Conservation (phyloP, 2,888 invertebrate genomes). For the Agrotis clavis region DNA sequence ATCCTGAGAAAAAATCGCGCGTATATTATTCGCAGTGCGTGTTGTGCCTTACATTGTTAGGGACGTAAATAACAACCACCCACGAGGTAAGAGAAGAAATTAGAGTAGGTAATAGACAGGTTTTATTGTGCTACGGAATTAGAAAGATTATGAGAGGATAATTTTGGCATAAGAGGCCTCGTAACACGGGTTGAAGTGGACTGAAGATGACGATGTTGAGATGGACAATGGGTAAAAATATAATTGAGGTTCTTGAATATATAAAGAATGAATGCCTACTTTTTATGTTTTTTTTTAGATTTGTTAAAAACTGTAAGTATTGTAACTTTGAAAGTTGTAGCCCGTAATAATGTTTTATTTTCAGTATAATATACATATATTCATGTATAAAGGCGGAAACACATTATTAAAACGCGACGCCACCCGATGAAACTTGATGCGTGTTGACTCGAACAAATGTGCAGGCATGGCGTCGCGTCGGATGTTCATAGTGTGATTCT, state of each 20-base stretch:
- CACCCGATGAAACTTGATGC: too few relatives aligned
- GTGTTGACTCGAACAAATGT: too few relatives aligned
- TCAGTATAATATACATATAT: too few relatives aligned
- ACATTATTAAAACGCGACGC: too few relatives aligned
- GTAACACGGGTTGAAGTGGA: constrained; percentile 2
- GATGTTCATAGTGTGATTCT: too few relatives aligned
- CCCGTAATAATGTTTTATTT: background rate
- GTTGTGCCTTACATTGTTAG: background rate
- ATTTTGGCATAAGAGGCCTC: constrained; percentile 11
- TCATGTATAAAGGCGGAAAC: too few relatives aligned
- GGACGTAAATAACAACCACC: constrained; percentile 33
- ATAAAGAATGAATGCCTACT: background rate
- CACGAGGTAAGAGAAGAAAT: background rate
- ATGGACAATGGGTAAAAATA: background rate
- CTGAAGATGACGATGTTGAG: background rate
- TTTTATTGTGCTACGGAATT: constrained; percentile 17
- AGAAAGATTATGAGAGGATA: constrained; percentile 2
- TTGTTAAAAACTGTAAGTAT: too few relatives aligned
- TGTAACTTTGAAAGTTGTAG: background rate
- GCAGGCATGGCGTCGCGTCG: too few relatives aligned
- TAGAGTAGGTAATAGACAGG: background rate
- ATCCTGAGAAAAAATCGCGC: too few relatives aligned
- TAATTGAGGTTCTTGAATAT: background rate
- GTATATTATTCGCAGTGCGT: too few relatives aligned
- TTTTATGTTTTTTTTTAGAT: too few relatives aligned